phyloP scores from a whole-genome alignment of 2,888 invertebrate genomes.

The Chrysotoxum bicinctum region DNA sequence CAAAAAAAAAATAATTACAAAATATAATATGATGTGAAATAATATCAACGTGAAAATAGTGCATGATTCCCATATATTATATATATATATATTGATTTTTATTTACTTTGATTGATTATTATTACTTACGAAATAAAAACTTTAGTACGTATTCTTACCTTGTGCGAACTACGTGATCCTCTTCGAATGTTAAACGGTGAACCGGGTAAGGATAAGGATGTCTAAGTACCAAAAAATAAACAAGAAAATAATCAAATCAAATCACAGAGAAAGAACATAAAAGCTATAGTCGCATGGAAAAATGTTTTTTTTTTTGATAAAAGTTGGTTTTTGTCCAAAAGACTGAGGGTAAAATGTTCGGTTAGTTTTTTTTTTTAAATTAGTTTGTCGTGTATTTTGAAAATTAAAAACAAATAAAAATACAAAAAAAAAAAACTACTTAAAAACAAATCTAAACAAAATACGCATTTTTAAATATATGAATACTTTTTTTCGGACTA shows the following conservation, averaged over 20 bases:
- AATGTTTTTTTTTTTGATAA: constrained; percentile 19
- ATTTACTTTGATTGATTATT: constrained; percentile 30
- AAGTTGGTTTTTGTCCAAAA: constrained; percentile 3
- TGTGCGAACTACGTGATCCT: constrained; percentile 95
- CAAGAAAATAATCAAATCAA: constrained; percentile 71
- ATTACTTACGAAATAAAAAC: constrained; percentile 50
- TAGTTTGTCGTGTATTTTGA: constrained; percentile 67
- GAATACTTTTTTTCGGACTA: background rate
- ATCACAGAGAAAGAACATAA: constrained; percentile 69
- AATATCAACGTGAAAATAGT: constrained; percentile 60
- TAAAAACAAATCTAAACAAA: constrained; percentile 26
- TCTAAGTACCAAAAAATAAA: constrained; percentile 83
- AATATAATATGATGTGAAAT: constrained; percentile 58
- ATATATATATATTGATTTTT: constrained; percentile 35
- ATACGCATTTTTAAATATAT: background rate
- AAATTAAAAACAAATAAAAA: constrained; percentile 75
- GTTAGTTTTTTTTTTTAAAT: constrained; percentile 12
- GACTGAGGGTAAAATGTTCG: constrained; percentile 14
- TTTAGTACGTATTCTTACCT: constrained; percentile 77
- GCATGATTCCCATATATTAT: constrained; percentile 69
- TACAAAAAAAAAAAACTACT: constrained; percentile 61
- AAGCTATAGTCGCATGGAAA: constrained; percentile 62
- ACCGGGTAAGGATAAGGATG: constrained; percentile 97
- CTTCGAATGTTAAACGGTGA: constrained; percentile 97
- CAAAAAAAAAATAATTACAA: constrained; percentile 35